Evolutionary conservation across 2,113 vertebrate species (phyloP).

Genomic region (Ceuthmochares aereus): DNA sequence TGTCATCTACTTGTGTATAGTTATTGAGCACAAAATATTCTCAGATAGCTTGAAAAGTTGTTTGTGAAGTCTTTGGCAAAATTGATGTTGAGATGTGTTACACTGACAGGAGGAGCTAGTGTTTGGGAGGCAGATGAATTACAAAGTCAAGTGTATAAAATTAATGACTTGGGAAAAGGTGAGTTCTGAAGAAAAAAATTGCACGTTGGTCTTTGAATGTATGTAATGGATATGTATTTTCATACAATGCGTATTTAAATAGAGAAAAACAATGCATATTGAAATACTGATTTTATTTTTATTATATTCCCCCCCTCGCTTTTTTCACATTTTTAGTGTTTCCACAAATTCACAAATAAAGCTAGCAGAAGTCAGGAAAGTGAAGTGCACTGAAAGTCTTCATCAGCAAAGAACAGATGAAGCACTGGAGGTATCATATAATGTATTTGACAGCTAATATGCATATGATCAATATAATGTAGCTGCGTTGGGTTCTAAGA

Average conservation of each 20-base stretch:
- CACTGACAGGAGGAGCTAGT: background rate
- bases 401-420: constrained; percentile 29
- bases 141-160: background rate
- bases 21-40: background rate
- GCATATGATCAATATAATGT: background rate
- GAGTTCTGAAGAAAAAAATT: background rate
- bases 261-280: background rate
- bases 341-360: constrained; percentile 11
- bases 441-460: background rate
- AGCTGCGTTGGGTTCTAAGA: background rate
- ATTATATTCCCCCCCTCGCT: background rate
- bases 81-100: background rate
- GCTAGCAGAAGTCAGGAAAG: constrained; percentile 40
- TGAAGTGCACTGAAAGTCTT: constrained; percentile 20
- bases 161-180: background rate
- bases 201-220: background rate
- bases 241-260: background rate
- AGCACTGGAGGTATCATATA: constrained; percentile 68
- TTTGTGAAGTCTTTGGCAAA: background rate
- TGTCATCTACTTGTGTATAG: background rate
- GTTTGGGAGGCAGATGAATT: background rate
- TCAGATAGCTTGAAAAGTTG: background rate
- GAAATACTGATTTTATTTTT: background rate
- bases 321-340: constrained; percentile 34
- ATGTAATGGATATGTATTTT: background rate